These are phyloP conservation scores for Megalops atlanticus DNA, from an alignment of 2,113 vertebrate genomes.

Conservation along the genomic window DNA sequence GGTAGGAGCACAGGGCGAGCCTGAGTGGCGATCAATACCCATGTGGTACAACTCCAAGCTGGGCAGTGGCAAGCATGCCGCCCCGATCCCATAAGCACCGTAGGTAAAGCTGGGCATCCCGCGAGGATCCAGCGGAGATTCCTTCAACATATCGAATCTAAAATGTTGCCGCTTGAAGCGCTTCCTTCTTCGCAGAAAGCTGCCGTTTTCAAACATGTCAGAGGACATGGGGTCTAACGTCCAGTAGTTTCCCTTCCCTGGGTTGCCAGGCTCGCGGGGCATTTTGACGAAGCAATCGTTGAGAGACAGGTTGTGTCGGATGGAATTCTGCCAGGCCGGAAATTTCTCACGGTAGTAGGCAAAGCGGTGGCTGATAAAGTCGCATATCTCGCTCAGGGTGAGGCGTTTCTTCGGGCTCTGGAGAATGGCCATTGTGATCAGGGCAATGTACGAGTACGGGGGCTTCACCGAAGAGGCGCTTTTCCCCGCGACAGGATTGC, in stretches of 20 bases:
- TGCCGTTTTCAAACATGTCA: slow-evolving; percentile 76
- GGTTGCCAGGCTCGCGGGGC: slow-evolving; percentile 71
- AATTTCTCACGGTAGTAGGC: slow-evolving; percentile 71
- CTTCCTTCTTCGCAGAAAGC: slow-evolving; percentile 72
- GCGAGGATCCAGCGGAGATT: slow-evolving; percentile 42
- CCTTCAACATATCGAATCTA: slow-evolving; percentile 43
- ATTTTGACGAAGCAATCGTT: slow-evolving; percentile 77
- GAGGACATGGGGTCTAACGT: slow-evolving; percentile 75
- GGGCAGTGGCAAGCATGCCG: slow-evolving; percentile 40
- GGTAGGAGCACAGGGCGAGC: slow-evolving; percentile 17
- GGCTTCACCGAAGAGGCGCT: slow-evolving; percentile 61
- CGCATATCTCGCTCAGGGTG: slow-evolving; percentile 74
- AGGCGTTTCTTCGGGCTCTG: slow-evolving; percentile 74
- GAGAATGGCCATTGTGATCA: slow-evolving; percentile 78
- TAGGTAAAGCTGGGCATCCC: slow-evolving; percentile 42
- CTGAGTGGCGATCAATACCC: slow-evolving; percentile 23
- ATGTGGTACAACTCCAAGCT: slow-evolving; percentile 43
- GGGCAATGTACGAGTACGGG: slow-evolving; percentile 76
- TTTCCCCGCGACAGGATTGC: slow-evolving; percentile 17
- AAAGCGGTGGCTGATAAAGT: slow-evolving; percentile 70
- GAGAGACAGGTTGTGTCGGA: slow-evolving; percentile 74
- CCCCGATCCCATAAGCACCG: slow-evolving; percentile 45
- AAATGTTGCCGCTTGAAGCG: slow-evolving; percentile 69
- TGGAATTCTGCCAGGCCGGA: slow-evolving; percentile 76
- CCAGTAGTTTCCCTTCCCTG: slow-evolving; percentile 77